Conservation (phyloP, 2,888 invertebrate genomes). For the Argyra leucocephala region DNA sequence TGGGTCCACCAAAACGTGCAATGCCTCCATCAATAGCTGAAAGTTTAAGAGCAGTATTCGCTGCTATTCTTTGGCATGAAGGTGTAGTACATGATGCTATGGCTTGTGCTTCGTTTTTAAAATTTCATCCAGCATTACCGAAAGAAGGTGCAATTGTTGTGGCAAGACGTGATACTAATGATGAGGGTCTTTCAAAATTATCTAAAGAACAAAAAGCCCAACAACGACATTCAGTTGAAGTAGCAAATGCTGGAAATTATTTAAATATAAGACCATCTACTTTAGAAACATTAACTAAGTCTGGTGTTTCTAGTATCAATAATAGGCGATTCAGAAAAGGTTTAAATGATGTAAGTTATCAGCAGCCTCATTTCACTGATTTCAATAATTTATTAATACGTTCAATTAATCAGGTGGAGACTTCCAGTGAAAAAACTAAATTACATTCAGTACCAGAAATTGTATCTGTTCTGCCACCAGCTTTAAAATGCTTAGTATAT, state of each 20-base stretch:
- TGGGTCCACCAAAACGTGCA: conserved; percentile 60
- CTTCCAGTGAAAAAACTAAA: conserved; percentile 31
- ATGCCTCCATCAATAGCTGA: conserved; percentile 88
- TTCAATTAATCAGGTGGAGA: conserved; percentile 18
- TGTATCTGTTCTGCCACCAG: conserved; percentile 74
- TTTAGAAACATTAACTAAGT: conserved; percentile 64
- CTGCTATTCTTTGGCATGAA: conserved; percentile 95
- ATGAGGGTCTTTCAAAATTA: conserved; percentile 32
- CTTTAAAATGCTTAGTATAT: conserved; percentile 74
- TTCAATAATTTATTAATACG: background rate
- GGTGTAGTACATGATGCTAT: conserved; percentile 95
- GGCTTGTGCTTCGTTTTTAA: conserved; percentile 92
- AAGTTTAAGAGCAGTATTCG: conserved; percentile 87
- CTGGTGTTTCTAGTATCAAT: conserved; percentile 68
- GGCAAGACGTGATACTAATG: conserved; percentile 48
- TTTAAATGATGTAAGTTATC: conserved; percentile 20
- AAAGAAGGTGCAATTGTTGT: conserved; percentile 70
- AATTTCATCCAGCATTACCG: conserved; percentile 80
- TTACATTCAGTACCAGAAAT: conserved; percentile 42
- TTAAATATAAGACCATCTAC: conserved; percentile 70
- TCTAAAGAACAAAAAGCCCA: conserved; percentile 53
- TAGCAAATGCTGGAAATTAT: conserved; percentile 61
- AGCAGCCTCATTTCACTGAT: background rate
- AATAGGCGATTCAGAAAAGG: conserved; percentile 54
- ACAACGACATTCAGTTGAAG: conserved; percentile 83